These are phyloP conservation scores for Ceratina australensis DNA, from an alignment of 1,140 invertebrate species.

Conservation along the genomic window DNA sequence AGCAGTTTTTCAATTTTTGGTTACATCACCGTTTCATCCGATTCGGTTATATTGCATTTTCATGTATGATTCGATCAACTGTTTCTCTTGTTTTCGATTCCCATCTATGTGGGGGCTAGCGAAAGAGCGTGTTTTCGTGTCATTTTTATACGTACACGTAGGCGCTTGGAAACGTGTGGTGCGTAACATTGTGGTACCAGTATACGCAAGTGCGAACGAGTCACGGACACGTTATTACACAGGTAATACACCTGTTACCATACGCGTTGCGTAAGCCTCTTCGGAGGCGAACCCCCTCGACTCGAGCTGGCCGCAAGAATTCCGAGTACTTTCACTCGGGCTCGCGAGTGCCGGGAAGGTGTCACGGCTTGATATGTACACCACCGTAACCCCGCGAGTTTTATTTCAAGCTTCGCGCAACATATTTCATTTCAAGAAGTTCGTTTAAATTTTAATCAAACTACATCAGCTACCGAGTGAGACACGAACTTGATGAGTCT, in stretches of 20 bases:
- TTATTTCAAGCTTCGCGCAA: too few species aligned
- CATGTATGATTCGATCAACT: not conserved
- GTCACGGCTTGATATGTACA: conserved; percentile 33
- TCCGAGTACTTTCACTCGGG: conserved; percentile 73
- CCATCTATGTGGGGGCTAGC: too few species aligned
- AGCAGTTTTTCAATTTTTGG: too few species aligned
- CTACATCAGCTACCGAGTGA: too few species aligned
- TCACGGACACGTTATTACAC: conserved; percentile 64
- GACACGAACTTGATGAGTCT: too few species aligned
- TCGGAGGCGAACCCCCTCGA: conserved; percentile 57
- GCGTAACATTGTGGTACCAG: not conserved
- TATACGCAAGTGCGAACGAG: conserved; percentile 47
- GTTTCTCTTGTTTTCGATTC: not conserved
- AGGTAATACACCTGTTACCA: conserved; percentile 75
- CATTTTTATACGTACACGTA: conserved; percentile 9
- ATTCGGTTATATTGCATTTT: too few species aligned
- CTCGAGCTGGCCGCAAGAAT: conserved; percentile 64
- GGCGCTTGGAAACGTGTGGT: too few species aligned
- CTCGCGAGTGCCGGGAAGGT: conserved; percentile 44
- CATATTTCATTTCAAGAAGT: too few species aligned
- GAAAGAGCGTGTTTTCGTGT: too few species aligned
- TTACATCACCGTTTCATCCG: too few species aligned
- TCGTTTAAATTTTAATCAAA: too few species aligned
- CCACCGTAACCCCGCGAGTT: not conserved
- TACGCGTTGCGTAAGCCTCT: conserved; percentile 66